Base-by-base conservation (phyloP, 2,797 vertebrate species). In the Psittacula echo region DNA sequence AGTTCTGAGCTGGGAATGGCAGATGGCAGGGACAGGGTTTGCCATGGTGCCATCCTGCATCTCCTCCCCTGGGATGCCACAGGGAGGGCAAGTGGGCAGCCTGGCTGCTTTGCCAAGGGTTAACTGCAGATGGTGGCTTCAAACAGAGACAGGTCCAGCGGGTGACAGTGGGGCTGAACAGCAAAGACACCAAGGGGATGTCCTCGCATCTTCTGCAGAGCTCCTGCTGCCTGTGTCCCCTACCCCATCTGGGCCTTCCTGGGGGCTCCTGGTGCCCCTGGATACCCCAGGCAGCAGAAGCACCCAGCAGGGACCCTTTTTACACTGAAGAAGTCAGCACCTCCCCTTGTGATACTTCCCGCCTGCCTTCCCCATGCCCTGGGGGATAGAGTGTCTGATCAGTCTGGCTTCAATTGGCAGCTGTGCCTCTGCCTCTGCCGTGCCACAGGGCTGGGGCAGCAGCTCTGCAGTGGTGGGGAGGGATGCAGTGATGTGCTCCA, bases 301-400 rank as follows among this genome's bases (percentile, higher is more conserved):
- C 75, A 19, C 44, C 8, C 53, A 47, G n/a, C 34, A n/a, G 77
- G 42, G 61, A 42, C 65, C 14, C 30, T 39, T 37, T 39, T 78
- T 41, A 9, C 27, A 22, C 74, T 56, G 26, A 47, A 51, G 39
- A 72, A 62, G 29, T 76, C 56, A 24, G 66, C 11, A n/a, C 15
- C 73, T 85, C 65, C 42, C 23, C 27, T 29, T 47, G 23, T 9
- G 7, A 18, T 6, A 12, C 48, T 68, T 56, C 50, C 61, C 44
- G 44, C n/a, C 66, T 37, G 53, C 45, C 73, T 73, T 66, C 79
- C 51, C 50, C 0, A 9, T 44, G 72, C 75, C 2, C 1, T 51
- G 76, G 56, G 67, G 62, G 21, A 90, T 45, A 90, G 64, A 23
- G n/a, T 79, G 73, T 45, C 86, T 95, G 89, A 91, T 95, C 87